Percentiles rank a stretch among this genome's conserved stretches.
phyloP scores from a whole-genome alignment of 2,113 vertebrate genomes.

The Columba livia region DNA sequence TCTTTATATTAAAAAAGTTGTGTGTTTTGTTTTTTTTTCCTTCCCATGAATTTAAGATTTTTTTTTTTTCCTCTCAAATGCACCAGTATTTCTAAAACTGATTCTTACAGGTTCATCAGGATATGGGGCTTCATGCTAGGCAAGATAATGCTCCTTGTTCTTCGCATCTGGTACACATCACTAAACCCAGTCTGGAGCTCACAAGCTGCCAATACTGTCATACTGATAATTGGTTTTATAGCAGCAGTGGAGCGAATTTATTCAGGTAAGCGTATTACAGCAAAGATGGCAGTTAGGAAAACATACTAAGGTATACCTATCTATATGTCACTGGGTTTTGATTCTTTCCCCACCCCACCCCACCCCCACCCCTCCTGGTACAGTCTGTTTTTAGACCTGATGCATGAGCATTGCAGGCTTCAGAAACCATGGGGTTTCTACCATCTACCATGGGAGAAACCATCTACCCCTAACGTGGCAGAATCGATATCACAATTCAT shows the following conservation, averaged over 20 bases:
- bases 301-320: neutral
- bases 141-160: constrained; percentile 72
- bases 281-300: neutral
- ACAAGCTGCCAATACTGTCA: constrained; percentile 50
- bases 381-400: neutral
- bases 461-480: neutral
- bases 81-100: neutral
- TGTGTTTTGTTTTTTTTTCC: no score
- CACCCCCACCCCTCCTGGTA: no score
- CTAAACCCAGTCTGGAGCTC: constrained; percentile 76
- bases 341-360: neutral
- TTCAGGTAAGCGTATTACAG: constrained; percentile 29
- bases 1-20: neutral
- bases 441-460: no score
- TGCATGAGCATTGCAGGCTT: neutral
- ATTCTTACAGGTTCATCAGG: constrained; percentile 68
- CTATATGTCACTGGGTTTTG: neutral
- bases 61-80: neutral
- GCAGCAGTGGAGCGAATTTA: constrained; percentile 61
- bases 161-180: constrained; percentile 77
- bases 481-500: neutral
- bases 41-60: neutral
- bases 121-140: constrained; percentile 78
- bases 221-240: constrained; percentile 51
- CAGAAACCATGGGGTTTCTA: neutral